These are phyloP conservation scores for Halesus radiatus DNA, from an alignment of 1,140 invertebrate species.

Conservation along the genomic window DNA sequence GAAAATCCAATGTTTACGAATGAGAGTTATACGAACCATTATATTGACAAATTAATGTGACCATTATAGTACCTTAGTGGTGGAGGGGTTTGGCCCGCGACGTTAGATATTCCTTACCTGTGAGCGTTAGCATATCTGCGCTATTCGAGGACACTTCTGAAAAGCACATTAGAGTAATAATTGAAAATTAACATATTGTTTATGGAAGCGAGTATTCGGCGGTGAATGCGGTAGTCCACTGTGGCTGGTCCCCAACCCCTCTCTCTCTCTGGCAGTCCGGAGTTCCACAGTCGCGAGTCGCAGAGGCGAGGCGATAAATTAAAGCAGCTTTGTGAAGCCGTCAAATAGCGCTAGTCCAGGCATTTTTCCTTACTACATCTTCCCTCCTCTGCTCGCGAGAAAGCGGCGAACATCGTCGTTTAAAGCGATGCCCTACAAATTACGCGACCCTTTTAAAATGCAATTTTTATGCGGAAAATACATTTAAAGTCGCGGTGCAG, in stretches of 20 bases:
- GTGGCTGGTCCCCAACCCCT: background rate
- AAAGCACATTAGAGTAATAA: too few species aligned
- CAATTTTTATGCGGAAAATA: conserved; percentile 15
- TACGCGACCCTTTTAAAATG: conserved; percentile 6
- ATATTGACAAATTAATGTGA: too few species aligned
- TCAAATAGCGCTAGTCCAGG: conserved; percentile 49
- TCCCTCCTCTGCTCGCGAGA: background rate
- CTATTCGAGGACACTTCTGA: too few species aligned
- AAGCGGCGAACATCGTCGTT: background rate
- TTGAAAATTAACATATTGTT: too few species aligned
- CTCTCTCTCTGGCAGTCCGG: background rate
- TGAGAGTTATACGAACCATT: too few species aligned
- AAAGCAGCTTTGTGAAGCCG: conserved; percentile 47
- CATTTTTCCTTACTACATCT: conserved; percentile 45
- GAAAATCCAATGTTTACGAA: too few species aligned
- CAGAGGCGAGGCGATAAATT: conserved; percentile 50
- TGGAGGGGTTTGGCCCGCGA: too few species aligned
- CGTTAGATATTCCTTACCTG: too few species aligned
- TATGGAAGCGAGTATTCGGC: too few species aligned
- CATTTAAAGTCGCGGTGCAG: background rate
- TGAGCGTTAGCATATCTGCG: too few species aligned
- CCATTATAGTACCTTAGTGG: too few species aligned
- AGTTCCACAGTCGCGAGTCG: conserved; percentile 10
- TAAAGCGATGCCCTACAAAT: conserved; percentile 14
- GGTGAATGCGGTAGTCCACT: background rate